phyloP scores from a whole-genome alignment of 2,113 vertebrate species.

The Xyliphius kryptos region DNA sequence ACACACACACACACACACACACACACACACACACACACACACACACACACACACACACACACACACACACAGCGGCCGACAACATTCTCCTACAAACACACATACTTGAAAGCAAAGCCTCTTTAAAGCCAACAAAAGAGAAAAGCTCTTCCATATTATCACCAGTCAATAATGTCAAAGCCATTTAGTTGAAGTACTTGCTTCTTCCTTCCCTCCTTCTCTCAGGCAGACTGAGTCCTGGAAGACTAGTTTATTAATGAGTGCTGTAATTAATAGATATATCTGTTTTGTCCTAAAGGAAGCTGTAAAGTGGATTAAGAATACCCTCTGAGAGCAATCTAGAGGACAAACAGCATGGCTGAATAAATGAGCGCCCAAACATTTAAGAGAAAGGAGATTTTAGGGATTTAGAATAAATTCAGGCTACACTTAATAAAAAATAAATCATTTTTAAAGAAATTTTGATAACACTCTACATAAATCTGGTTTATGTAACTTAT shows the following conservation, averaged over 20 bases:
- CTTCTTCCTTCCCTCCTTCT: constrained; percentile 21
- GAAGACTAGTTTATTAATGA: constrained; percentile 79
- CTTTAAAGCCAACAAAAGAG: constrained; percentile 37
- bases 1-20: too few relatives aligned
- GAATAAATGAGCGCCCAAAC: too few relatives aligned
- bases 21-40: too few relatives aligned
- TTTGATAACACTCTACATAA: too few relatives aligned
- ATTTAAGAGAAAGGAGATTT: too few relatives aligned
- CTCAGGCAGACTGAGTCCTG: constrained; percentile 50
- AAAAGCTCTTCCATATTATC: constrained; percentile 10
- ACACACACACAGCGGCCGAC: constrained; percentile 50
- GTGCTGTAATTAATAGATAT: constrained; percentile 88
- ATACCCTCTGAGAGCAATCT: constrained; percentile 65
- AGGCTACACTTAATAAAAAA: too few relatives aligned
- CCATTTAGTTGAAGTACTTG: constrained; percentile 27
- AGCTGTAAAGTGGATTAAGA: constrained; percentile 61
- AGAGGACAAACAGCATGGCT: constrained; percentile 57
- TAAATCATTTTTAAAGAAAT: too few relatives aligned
- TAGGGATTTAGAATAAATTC: too few relatives aligned
- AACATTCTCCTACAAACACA: constrained; percentile 61
- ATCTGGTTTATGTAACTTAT: too few relatives aligned
- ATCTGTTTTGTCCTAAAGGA: constrained; percentile 72
- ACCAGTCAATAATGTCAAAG: constrained; percentile 38
- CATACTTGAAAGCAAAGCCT: constrained; percentile 36
- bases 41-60: constrained; percentile 57